Evolutionary conservation across 2,888 invertebrate species (phyloP).

Genomic region (Lysandra coridon): DNA sequence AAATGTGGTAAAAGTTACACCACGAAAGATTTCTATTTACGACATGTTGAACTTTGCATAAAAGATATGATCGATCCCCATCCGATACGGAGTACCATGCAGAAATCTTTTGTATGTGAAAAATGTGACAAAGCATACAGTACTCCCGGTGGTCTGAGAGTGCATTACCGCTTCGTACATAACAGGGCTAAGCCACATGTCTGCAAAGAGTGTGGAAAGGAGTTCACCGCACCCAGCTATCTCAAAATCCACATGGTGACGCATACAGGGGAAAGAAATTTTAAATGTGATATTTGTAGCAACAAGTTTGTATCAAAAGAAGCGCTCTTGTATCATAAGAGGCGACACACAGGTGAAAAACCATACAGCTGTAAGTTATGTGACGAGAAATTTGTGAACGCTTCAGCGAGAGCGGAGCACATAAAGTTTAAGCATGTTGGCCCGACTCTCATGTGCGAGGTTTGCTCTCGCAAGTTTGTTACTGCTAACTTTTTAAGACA

Average conservation of each 20-base stretch:
- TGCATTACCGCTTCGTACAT: constrained; percentile 66
- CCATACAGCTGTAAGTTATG: constrained; percentile 67
- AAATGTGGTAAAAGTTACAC: constrained; percentile 67
- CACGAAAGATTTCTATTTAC: constrained; percentile 62
- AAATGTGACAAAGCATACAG: constrained; percentile 67
- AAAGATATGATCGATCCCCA: constrained; percentile 62
- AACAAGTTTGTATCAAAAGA: constrained; percentile 69
- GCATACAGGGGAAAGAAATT: constrained; percentile 70
- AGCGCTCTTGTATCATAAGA: constrained; percentile 66
- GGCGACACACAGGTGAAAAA: constrained; percentile 71
- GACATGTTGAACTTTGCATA: constrained; percentile 64
- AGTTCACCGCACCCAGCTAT: constrained; percentile 72
- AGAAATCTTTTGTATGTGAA: constrained; percentile 56
- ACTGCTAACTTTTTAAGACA: constrained; percentile 63
- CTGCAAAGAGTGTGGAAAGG: constrained; percentile 63
- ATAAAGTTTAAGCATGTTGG: constrained; percentile 68
- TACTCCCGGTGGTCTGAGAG: constrained; percentile 64
- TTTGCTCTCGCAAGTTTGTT: constrained; percentile 67
- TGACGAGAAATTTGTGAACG: constrained; percentile 66
- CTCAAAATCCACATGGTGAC: constrained; percentile 66
- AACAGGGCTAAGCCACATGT: constrained; percentile 65
- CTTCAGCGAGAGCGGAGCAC: constrained; percentile 71
- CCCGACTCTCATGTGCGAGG: constrained; percentile 64
- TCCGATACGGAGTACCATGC: constrained; percentile 58
- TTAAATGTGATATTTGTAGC: constrained; percentile 61